Percentiles rank a stretch among this genome's conserved stretches.
Conservation (phyloP, 2,797 vertebrate species). For the Distichodus sexfasciatus region DNA sequence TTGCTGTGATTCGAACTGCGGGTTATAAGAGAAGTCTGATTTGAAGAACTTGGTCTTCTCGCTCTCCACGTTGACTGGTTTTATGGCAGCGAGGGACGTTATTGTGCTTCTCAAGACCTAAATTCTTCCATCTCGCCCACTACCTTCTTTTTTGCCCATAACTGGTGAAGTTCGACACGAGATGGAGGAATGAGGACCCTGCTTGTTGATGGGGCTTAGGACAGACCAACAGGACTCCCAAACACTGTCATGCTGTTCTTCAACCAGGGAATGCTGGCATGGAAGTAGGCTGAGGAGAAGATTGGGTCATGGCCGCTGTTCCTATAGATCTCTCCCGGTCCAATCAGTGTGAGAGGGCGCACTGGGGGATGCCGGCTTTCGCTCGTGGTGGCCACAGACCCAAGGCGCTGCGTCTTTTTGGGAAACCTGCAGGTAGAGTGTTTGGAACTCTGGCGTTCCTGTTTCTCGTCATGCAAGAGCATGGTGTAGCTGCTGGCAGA, state of each 20-base stretch:
- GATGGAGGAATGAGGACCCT: slow-evolving; percentile 39
- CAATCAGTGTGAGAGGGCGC: slow-evolving; percentile 41
- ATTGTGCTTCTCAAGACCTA: too few species aligned
- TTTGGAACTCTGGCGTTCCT: slow-evolving; percentile 71
- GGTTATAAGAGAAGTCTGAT: slow-evolving; percentile 85
- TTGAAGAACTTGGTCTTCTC: slow-evolving; percentile 87
- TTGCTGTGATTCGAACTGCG: slow-evolving; percentile 94
- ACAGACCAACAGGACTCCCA: slow-evolving; percentile 66
- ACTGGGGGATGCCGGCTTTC: slow-evolving; percentile 27
- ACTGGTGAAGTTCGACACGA: slow-evolving; percentile 66
- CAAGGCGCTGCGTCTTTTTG: slow-evolving; percentile 52
- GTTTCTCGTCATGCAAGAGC: slow-evolving; percentile 79
- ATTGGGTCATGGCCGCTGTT: slow-evolving; percentile 57
- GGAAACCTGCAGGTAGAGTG: slow-evolving; percentile 55
- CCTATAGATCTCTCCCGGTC: slow-evolving; percentile 51
- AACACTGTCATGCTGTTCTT: slow-evolving; percentile 60
- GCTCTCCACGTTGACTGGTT: slow-evolving; percentile 87
- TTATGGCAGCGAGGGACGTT: slow-evolving; percentile 89
- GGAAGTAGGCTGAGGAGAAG: too few species aligned
- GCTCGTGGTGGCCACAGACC: slow-evolving; percentile 48
- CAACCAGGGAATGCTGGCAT: slow-evolving; percentile 55
- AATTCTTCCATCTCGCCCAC: slow-evolving; percentile 66
- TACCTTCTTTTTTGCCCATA: slow-evolving; percentile 61
- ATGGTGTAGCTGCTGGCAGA: slow-evolving; percentile 83
- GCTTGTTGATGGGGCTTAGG: slow-evolving; percentile 57